Base-by-base conservation (phyloP, 2,888 invertebrate genomes). In the Heteromyza rotundicornis region DNA sequence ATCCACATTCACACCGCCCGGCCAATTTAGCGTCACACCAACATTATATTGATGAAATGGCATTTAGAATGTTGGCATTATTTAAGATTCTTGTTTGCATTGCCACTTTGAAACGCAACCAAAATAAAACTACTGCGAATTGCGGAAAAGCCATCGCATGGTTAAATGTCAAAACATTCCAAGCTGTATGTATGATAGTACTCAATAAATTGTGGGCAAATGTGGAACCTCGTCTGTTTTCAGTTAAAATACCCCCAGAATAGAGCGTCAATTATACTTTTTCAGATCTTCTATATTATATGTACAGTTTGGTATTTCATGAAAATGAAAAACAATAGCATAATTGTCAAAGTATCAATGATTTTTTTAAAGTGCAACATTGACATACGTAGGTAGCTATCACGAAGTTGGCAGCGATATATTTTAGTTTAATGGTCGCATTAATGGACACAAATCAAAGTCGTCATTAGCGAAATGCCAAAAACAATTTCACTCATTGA, bases 401-500 rank as follows among this genome's bases (percentile, higher is more conserved):
- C 32, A 12, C 12, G 32, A 32, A 8, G 12, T 32, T 12, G 32
- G 32, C 32, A 8, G 12, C 32, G 32, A 32, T 32, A 32, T 32
- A 32, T 32, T 32, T 64, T 57, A 66, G 64, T 68, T 64, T 64
- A 71, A 66, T 71, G 65, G 64, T 60, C 44, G 64, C 57, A 66
- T 64, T 68, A 68, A 71, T 71, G 71, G 69, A 71, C 71, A 69
- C 71, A 72, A 70, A 71, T 74, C 74, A 74, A 70, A 71, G 69
- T 71, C 68, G 67, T 70, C 69, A 72, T 74, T 72, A 74, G 71
- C 65, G 69, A 70, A 64, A 68, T 72, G 72, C 70, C 72, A 72
- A 60, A 64, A 68, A 65, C 70, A 72, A 32, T 12, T 32, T 5
- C 32, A 32, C 5, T 8, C 32, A 32, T 5, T 32, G n/a, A n/a